These are phyloP conservation scores for Hippolais icterina DNA, from an alignment of 2,113 vertebrate genomes.

Conservation along the genomic window DNA sequence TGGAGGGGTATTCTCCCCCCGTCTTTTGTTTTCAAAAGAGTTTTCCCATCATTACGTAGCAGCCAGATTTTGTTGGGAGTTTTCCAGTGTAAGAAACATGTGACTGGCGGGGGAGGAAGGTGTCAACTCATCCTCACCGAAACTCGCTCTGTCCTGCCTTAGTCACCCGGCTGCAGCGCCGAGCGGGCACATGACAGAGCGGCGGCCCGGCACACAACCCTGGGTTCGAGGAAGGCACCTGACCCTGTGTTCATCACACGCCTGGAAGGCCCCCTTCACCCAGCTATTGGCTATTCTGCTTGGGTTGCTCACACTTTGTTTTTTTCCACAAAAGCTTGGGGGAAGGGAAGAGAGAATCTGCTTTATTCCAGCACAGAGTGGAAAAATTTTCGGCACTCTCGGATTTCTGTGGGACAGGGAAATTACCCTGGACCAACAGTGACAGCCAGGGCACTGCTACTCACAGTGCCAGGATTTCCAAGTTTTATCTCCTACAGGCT, in stretches of 20 bases:
- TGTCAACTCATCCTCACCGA: not conserved
- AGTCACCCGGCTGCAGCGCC: not conserved
- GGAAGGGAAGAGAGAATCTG: not conserved
- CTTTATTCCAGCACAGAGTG: slow-evolving; percentile 13
- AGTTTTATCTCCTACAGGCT: not conserved
- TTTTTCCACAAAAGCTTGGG: slow-evolving; percentile 19
- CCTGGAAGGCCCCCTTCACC: not conserved
- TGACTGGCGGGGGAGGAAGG: not conserved
- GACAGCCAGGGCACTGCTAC: not conserved
- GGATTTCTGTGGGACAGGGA: not conserved
- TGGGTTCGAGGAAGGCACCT: not conserved
- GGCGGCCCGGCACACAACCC: not conserved
- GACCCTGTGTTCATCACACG: not conserved
- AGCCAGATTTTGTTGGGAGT: not conserved
- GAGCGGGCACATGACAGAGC: not conserved
- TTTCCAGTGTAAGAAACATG: not conserved
- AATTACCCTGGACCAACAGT: not conserved
- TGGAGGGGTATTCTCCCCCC: rapidly evolving
- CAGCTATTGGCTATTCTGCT: not conserved
- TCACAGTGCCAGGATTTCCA: not conserved
- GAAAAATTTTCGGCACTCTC: not conserved
- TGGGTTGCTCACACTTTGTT: not conserved
- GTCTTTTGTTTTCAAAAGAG: not conserved
- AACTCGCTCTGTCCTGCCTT: not conserved
- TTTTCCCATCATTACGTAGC: not conserved